These are phyloP conservation scores for Thryonomys swinderianus DNA, from an alignment of 2,113 vertebrate species.

Conservation along the genomic window DNA sequence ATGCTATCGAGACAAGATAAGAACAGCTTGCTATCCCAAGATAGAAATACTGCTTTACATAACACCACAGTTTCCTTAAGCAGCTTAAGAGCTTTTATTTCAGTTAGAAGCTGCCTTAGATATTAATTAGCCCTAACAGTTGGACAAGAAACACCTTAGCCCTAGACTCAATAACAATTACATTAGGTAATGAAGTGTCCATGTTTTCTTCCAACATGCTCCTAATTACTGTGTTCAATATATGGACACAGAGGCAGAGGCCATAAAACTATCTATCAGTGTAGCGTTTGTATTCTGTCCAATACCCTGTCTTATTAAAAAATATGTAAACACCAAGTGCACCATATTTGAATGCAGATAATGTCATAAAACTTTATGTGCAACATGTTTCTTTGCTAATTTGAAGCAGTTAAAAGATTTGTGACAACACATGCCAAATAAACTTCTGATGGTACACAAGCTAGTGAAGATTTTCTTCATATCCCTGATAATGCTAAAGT, in stretches of 20 bases:
- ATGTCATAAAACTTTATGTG: background rate
- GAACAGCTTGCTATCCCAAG: slow-evolving; percentile 49
- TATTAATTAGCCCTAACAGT: slow-evolving; percentile 36
- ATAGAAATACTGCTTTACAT: slow-evolving; percentile 57
- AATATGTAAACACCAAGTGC: background rate
- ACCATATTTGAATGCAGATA: background rate
- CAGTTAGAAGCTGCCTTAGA: slow-evolving; percentile 33
- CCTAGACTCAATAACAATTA: background rate
- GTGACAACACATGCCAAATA: background rate
- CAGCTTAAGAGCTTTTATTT: slow-evolving; percentile 50
- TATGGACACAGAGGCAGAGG: background rate
- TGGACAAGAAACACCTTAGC: slow-evolving; percentile 49
- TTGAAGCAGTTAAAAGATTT: background rate
- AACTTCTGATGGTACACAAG: background rate
- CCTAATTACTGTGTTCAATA: slow-evolving; percentile 6
- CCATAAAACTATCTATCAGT: slow-evolving; percentile 3
- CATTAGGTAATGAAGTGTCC: slow-evolving; percentile 56
- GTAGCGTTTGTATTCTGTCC: background rate
- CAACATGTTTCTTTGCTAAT: slow-evolving; percentile 32
- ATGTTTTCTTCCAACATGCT: slow-evolving; percentile 47
- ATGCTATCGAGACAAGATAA: slow-evolving; percentile 42
- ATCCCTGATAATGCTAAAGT: background rate
- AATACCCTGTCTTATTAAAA: background rate
- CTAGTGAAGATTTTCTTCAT: background rate
- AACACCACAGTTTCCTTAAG: slow-evolving; percentile 56